Conservation (phyloP, 1,140 invertebrate species). For the Trinorchestia longiramus region DNA sequence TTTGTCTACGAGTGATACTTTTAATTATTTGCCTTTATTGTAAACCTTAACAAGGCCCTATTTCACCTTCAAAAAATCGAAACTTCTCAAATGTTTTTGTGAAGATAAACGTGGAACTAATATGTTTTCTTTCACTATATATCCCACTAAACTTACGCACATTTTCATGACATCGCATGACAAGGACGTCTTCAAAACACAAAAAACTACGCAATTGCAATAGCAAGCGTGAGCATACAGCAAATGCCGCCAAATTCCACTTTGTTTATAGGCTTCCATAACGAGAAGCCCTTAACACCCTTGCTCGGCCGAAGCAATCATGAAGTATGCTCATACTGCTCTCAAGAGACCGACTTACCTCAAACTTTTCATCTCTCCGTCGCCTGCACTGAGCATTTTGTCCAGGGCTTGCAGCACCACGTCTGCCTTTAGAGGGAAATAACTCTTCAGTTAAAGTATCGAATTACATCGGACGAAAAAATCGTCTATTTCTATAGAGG, state of each 20-base stretch:
- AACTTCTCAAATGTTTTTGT: background rate
- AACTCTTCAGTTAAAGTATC: background rate
- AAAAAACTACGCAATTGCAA: background rate
- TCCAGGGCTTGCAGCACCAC: conserved; percentile 61
- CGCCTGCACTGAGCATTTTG: conserved; percentile 58
- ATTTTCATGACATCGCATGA: background rate
- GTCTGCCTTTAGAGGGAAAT: conserved; percentile 57
- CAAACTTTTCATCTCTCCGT: conserved; percentile 61
- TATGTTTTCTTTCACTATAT: background rate
- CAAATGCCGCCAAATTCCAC: background rate
- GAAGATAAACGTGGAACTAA: background rate
- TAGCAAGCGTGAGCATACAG: background rate
- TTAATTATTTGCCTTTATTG: background rate
- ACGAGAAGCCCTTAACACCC: background rate
- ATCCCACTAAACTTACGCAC: background rate
- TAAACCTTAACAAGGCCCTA: background rate
- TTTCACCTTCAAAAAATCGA: background rate
- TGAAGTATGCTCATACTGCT: conserved; percentile 13
- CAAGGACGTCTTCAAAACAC: background rate
- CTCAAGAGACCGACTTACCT: conserved; percentile 55
- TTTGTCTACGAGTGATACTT: background rate
- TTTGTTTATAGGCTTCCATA: background rate
- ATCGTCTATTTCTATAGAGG: background rate
- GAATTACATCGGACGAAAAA: background rate
- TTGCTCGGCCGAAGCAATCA: background rate